Evolutionary conservation across 2,888 invertebrate genomes (phyloP).

Genomic region (Suillia variegata): DNA sequence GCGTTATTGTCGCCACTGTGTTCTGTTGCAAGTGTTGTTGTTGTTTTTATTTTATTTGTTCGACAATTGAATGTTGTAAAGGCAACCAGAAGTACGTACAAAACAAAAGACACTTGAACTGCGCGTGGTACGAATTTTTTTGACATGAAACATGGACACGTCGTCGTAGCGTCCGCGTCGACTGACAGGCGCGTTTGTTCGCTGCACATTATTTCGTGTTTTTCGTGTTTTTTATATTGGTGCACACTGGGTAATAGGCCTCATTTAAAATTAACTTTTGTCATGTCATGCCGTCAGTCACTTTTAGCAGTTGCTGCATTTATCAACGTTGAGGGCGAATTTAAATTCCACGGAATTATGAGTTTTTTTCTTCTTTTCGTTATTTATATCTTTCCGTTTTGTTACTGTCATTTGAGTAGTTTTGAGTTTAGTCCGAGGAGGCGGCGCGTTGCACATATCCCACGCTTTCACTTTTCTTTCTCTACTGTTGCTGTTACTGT

Average conservation of each 20-base stretch:
- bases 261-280: background rate
- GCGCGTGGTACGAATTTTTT: slow-evolving; percentile 11
- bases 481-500: slow-evolving; percentile 4
- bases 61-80: too few relatives aligned
- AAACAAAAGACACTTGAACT: too few relatives aligned
- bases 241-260: background rate
- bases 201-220: slow-evolving; percentile 18
- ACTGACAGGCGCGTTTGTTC: slow-evolving; percentile 35
- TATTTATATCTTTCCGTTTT: background rate
- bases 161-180: too few relatives aligned
- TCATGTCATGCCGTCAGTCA: background rate
- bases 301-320: slow-evolving; percentile 8
- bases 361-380: background rate
- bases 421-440: too few relatives aligned
- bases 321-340: slow-evolving; percentile 16
- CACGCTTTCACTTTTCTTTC: slow-evolving; percentile 20
- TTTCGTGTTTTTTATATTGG: too few relatives aligned
- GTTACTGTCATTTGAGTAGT: background rate
- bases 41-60: too few relatives aligned
- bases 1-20: too few relatives aligned
- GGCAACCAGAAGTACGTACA: too few relatives aligned
- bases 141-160: slow-evolving; percentile 37
- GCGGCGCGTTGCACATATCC: background rate
- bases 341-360: slow-evolving; percentile 17
- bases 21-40: too few relatives aligned